phyloP scores from a whole-genome alignment of 2,888 invertebrate genomes.

The Eristalis tenax region DNA sequence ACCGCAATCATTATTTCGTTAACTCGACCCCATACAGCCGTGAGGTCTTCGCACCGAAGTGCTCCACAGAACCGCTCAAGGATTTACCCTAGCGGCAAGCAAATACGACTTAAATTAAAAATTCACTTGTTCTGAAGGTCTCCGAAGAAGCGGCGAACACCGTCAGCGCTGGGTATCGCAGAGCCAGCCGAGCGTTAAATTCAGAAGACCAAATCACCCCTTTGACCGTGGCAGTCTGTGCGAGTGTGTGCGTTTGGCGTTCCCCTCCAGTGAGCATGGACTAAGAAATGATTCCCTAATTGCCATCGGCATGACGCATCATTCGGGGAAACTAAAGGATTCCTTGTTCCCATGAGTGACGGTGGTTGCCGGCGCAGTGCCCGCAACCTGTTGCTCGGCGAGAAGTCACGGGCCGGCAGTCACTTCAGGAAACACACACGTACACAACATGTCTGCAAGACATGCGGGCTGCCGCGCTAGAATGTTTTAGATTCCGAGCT shows the following conservation, averaged over 20 bases:
- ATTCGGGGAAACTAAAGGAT: constrained; percentile 51
- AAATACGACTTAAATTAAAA: neutral
- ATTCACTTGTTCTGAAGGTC: constrained; percentile 6
- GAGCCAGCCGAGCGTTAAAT: neutral
- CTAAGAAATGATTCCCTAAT: constrained; percentile 63
- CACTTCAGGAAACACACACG: neutral
- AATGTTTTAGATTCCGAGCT: neutral
- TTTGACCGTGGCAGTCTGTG: constrained; percentile 10
- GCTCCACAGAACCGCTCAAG: neutral
- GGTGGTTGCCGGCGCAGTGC: neutral
- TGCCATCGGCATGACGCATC: constrained; percentile 60
- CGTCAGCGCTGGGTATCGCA: neutral
- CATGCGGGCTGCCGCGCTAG: neutral
- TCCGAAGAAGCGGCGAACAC: neutral
- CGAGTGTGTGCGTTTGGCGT: constrained; percentile 19
- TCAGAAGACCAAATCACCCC: constrained; percentile 14
- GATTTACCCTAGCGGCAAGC: neutral
- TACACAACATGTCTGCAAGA: neutral
- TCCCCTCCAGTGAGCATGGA: constrained; percentile 55
- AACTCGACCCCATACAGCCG: neutral
- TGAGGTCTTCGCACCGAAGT: neutral
- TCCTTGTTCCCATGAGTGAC: constrained; percentile 14
- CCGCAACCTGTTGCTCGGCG: neutral
- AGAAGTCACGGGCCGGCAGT: neutral
- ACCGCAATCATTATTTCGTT: neutral